Evolutionary conservation across 2,113 vertebrate genomes (phyloP), one percentile per base, ranked within the genome.

Genomic region (Macroglossus sobrinus): DNA sequence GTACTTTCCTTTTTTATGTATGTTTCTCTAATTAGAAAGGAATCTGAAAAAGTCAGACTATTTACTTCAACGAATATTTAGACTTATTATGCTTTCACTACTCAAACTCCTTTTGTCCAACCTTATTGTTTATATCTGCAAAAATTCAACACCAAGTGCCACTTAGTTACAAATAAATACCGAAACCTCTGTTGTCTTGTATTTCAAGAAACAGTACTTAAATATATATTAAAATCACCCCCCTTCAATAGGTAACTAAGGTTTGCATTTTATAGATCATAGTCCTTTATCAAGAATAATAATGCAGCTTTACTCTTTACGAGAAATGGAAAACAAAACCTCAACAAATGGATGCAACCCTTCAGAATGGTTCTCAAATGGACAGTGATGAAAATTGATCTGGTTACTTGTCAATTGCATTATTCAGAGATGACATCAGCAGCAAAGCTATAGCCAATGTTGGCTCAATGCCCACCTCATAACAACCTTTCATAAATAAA

Each of bases 321-420:
- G 88, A 95, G 97, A 98, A 98, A 96, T 97, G 87, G 95, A 81
- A 93, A 97, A 96, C 71, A 84, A 98, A 97, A 93, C 97, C 80
- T 95, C 91, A 87, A 89, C 76, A 98, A 95, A 97, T 96, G 96
- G 97, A 97, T 88, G 66, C 53, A 79, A 3, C 47, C 50, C 19
- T 97, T 88, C 26, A 43, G 87, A 98, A 97, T 93, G 66, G 88
- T 90, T 97, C 96, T 95, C 93, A 98, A 96, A 97, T 88, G 95
- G 94, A 57, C 81, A 86, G 66, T 69, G 90, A 76, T 97, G 96
- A 96, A 98, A 97, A 98, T 69, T 97, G 97, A 98, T 98, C 95
- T 89, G 92, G 78, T 96, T 96, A 87, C 76, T 96, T 95, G 68
- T 98, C 97, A 93, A 71, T 94, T 97, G 82, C 94, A 96, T 98